Base-by-base conservation (phyloP, 2,888 invertebrate species). In the Cheilosia soror region DNA sequence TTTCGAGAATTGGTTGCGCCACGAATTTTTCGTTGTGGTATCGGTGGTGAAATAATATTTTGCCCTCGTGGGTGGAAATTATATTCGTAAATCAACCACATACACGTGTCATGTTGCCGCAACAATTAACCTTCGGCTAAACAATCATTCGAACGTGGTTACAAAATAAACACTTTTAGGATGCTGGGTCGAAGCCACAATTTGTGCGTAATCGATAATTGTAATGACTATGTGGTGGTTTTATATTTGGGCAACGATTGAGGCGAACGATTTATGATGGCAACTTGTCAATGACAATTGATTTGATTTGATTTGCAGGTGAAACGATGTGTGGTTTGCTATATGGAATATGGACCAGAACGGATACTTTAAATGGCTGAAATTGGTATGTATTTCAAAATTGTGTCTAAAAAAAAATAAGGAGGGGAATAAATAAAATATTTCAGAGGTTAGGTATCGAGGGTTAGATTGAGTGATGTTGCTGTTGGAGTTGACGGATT, bases 91-190 rank as follows among this genome's bases (percentile, higher is more conserved):
- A 72, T 73, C 62, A 83, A 78, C 78, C 78, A 9, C 83, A 73
- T 63, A 62, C 78, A 83, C 78, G 78, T 83, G 83, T 68, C 68
- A 57, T 37, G 53, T 44, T 49, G 78, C 78, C 83, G 37, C 73
- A 68, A 73, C 83, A 83, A 83, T 83, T 78, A 83, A 68, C 78
- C 83, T 63, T 57, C 29, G 31, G 78, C 72, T 73, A 68, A 83
- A 68, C 57, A 78, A 83, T 63, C 72, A 68, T 40, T 25, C 25
- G 60, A 33, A 13, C 62, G 47, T 69, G 78, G 78, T 40, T 83
- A 62, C 27, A 63, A 78, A 73, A 68, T 73, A 83, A 78, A 83
- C 71, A 78, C 37, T 78, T 83, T 83, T 63, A 40, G 65, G 65
- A 58, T 65, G 33, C 53, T 55, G 66, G 66, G 55, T 47, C 57